Base-by-base conservation (phyloP, 1,140 invertebrate genomes). In the Maniola jurtina region DNA sequence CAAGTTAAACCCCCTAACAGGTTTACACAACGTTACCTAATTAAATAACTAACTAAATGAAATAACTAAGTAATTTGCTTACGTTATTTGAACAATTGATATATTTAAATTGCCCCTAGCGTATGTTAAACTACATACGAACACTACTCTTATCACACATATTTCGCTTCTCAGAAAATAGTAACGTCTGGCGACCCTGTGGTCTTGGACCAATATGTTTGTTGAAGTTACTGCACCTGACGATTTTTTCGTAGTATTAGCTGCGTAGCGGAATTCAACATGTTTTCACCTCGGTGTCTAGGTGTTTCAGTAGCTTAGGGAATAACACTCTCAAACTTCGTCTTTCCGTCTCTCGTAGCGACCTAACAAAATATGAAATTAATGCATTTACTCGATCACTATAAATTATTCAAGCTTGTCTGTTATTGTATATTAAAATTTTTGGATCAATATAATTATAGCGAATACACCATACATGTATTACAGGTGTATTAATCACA, bases 261-360 rank as follows among this genome's bases (percentile, higher is more conserved):
- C 72, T 74, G 73, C 79, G 77, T 85, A 80, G 83, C 75, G 65
- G 71, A 69, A 77, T 76, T 68, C 77, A 72, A 77, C 64, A 68
- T 71, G 75, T 81, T 81, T 68, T 78, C 84, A 83, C 80, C 70
- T 84, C 75, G 73, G 68, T 82, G 83, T 87, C 54, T 86, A 88
- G 83, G 73, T 86, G 84, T 89, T 84, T 65, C 73, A 72, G 80
- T 89, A 89, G 81, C 73, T 77, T 81, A 81, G 80, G 66, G 74
- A 72, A 60, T 35, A 57, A 48, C 56, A 47, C 50, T 56, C 47
- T 64, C 57, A 55, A 68, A 68, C 64, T 72, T 63, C 34, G 35
- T 40, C 77, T 74, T 72, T 79, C 75, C 73, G 73, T 80, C 78
- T 71, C 61, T 64, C 6, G 72, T 79, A 80, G 74, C 71, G 67